A percentile compares a stretch with the other conserved stretches of the same genome.
These are phyloP conservation scores for Thelaira solivaga DNA, from an alignment of 2,888 invertebrate species.

Conservation along the genomic window DNA sequence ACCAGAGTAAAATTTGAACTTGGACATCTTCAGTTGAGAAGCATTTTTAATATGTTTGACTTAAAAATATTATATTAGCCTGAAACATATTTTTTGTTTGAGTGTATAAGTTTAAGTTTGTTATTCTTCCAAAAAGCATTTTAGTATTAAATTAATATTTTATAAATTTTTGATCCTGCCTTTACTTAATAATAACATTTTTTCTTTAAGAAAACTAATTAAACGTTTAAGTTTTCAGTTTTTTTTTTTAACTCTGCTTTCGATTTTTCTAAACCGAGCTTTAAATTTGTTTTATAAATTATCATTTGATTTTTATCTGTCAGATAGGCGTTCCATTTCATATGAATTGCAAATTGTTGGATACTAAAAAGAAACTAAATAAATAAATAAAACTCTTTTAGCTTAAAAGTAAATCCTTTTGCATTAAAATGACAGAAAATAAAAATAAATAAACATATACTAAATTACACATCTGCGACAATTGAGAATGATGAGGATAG, in stretches of 20 bases:
- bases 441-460: constrained; percentile 14
- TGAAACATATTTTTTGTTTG: too few relatives aligned
- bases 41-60: too few relatives aligned
- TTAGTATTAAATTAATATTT: too few relatives aligned
- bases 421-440: neutral
- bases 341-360: constrained; percentile 1
- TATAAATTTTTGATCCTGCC: too few relatives aligned
- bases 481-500: constrained; percentile 27
- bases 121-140: too few relatives aligned
- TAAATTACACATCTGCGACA: constrained; percentile 39
- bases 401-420: neutral
- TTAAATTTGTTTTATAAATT: neutral
- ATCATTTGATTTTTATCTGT: neutral
- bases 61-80: too few relatives aligned
- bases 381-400: neutral
- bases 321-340: constrained; percentile 6
- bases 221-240: neutral
- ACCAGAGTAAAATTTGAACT: too few relatives aligned
- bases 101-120: too few relatives aligned
- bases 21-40: too few relatives aligned
- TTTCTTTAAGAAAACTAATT: too few relatives aligned
- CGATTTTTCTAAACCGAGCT: neutral
- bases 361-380: too few relatives aligned
- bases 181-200: too few relatives aligned
- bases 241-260: neutral